Evolutionary conservation across 2,888 invertebrate species (phyloP), one percentile per base, ranked within the genome.

Genomic region (Drosophila planitibia): DNA sequence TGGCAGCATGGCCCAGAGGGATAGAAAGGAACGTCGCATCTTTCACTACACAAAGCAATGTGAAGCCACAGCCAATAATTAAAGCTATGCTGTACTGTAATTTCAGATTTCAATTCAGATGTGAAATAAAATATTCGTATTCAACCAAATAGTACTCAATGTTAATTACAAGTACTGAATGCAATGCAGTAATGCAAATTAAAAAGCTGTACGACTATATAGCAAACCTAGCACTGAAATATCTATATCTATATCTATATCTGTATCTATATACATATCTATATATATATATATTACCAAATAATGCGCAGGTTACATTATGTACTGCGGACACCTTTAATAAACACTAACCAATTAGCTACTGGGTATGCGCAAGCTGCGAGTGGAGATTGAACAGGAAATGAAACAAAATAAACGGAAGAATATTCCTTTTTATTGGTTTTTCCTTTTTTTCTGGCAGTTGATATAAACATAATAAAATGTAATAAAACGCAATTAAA

Each of bases 401-500:
- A 55, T 37, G 2, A 25, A 55, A 5, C 10, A 25, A 54, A 35
- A 35, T 25, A 19, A 37, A 6, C 22, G n/a, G 25, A 10, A 25
- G 9, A 35, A 37, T n/a, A 4, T 30, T 14, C 1, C 1, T 12
- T 32, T 32, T 10, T 22, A 5, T 22, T 51, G 4, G 2, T 7
- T 32, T 19, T 10, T n/a, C 3, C 10, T 39, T 7, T n/a, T 16
- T 25, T 19, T 37, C 6, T 19, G 28, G 47, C 37, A 25, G 30
- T 44, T 41, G 49, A 52, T 52, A 39, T 41, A 10, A 62, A 75
- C 49, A 55, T 19, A 55, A 59, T 53, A 28, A 58, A 67, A 55
- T 70, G 39, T 19, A 54, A 67, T 62, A 51, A 78, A 44, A 41
- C 22, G 66, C 51, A 49, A 41, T 64, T 62, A 51, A 37, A 74